Percentiles rank a stretch among this genome's conserved stretches.
These are phyloP conservation scores for Thumatha senex DNA, from an alignment of 2,888 invertebrate genomes.

Conservation along the genomic window DNA sequence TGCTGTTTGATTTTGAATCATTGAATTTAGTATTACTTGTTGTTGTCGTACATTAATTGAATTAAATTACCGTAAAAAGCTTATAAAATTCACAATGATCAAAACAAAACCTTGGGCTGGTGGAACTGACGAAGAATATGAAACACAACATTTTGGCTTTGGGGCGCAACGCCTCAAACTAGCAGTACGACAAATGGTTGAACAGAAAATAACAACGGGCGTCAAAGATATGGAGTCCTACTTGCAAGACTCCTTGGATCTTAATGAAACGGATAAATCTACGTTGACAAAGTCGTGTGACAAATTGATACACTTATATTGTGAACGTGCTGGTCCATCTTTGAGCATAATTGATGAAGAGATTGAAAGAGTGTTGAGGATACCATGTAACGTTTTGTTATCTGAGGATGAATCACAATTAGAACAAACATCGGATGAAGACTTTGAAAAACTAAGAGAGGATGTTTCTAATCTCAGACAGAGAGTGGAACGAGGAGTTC, in stretches of 20 bases:
- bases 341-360: slow-evolving; percentile 64
- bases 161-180: slow-evolving; percentile 74
- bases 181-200: slow-evolving; percentile 71
- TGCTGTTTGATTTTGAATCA: too few relatives aligned
- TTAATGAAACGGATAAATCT: slow-evolving; percentile 67
- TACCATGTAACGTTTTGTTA: slow-evolving; percentile 68
- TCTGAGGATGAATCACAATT: slow-evolving; percentile 70
- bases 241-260: slow-evolving; percentile 59
- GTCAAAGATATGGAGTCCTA: slow-evolving; percentile 70
- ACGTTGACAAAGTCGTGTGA: slow-evolving; percentile 66
- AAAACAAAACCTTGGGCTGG: slow-evolving; percentile 64
- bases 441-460: slow-evolving; percentile 61
- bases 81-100: slow-evolving; percentile 49
- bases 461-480: slow-evolving; percentile 61
- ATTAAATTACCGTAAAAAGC: too few relatives aligned
- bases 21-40: too few relatives aligned
- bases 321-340: slow-evolving; percentile 65
- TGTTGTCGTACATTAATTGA: too few relatives aligned
- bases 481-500: slow-evolving; percentile 65
- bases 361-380: slow-evolving; percentile 62
- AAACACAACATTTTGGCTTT: slow-evolving; percentile 77
- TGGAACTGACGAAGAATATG: slow-evolving; percentile 75
- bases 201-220: slow-evolving; percentile 68
- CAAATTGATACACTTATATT: slow-evolving; percentile 65
- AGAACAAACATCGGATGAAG: slow-evolving; percentile 59